phyloP scores from a whole-genome alignment of 2,888 invertebrate species.

The Cacoxenus indagator region DNA sequence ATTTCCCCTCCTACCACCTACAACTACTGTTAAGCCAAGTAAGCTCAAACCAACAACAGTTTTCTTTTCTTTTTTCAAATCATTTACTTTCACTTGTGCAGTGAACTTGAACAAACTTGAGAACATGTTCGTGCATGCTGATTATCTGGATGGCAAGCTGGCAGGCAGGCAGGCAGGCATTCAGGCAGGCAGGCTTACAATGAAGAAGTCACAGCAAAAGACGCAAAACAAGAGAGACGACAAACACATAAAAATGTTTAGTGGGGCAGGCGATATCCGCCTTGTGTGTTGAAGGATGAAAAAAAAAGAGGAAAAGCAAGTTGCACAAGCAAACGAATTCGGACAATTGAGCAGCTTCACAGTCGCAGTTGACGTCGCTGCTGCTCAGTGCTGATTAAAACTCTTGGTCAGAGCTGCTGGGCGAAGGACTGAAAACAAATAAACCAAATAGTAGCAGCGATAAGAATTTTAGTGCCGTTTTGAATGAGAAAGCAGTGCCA shows the following conservation, averaged over 20 bases:
- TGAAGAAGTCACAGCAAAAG: slow-evolving; percentile 42
- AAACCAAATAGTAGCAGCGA: background rate
- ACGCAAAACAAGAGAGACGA: slow-evolving; percentile 3
- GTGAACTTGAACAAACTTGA: slow-evolving; percentile 49
- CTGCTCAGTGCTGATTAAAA: background rate
- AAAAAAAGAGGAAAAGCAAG: slow-evolving; percentile 4
- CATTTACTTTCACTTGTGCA: slow-evolving; percentile 46
- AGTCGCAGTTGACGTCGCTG: background rate
- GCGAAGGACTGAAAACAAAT: background rate
- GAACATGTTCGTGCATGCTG: slow-evolving; percentile 59
- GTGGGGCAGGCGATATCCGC: background rate
- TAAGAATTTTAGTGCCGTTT: slow-evolving; percentile 28
- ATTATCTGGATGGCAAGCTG: slow-evolving; percentile 49
- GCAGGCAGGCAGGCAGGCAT: slow-evolving; percentile 49
- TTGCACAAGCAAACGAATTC: slow-evolving; percentile 14
- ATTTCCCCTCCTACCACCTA: slow-evolving; percentile 36
- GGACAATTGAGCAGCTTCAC: slow-evolving; percentile 4
- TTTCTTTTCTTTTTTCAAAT: no score
- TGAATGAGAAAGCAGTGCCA: slow-evolving; percentile 1
- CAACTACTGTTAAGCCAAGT: no score
- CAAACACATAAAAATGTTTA: slow-evolving; percentile 24
- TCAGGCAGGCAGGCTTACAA: background rate
- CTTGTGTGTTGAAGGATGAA: background rate
- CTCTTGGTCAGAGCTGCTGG: background rate
- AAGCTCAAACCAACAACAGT: no score